A percentile compares a stretch with the other conserved stretches of the same genome.
Evolutionary conservation across 1,140 invertebrate species (phyloP).

Genomic region (Temnothorax longispinosus): DNA sequence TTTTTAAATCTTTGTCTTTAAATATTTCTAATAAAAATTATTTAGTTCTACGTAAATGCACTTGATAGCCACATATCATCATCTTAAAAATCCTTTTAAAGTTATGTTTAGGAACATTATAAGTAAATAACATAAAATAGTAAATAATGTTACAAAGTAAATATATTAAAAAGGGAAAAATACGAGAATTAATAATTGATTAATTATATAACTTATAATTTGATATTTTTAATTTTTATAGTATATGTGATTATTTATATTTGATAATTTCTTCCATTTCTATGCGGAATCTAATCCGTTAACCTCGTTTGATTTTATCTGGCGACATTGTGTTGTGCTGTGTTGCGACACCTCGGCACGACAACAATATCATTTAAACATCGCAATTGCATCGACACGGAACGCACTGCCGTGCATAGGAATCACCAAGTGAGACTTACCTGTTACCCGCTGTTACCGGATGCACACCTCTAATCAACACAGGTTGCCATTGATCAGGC

Average conservation of each 20-base stretch:
- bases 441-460: conserved; percentile 69
- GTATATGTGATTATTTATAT: not conserved
- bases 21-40: not conserved
- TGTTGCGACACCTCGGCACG: conserved; percentile 64
- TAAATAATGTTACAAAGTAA: not conserved
- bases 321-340: conserved; percentile 1
- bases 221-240: not conserved
- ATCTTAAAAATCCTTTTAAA: not conserved
- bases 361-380: conserved; percentile 67
- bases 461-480: conserved; percentile 68
- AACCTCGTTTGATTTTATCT: conserved; percentile 44
- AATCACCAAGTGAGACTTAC: conserved; percentile 69
- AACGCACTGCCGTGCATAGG: conserved; percentile 58
- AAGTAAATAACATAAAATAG: not conserved
- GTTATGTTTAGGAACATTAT: not conserved
- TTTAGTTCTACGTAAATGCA: not conserved
- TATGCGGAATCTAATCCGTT: conserved; percentile 13
- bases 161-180: not conserved
- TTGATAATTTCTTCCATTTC: conserved; percentile 9
- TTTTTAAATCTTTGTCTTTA: not conserved
- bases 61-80: not conserved
- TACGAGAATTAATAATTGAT: not conserved
- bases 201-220: not conserved
- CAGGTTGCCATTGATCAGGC: conserved; percentile 66
- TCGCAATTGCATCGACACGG: conserved; percentile 59